phyloP scores from a whole-genome alignment of 2,888 invertebrate species.

The Acanthococcus lagerstroemiae region DNA sequence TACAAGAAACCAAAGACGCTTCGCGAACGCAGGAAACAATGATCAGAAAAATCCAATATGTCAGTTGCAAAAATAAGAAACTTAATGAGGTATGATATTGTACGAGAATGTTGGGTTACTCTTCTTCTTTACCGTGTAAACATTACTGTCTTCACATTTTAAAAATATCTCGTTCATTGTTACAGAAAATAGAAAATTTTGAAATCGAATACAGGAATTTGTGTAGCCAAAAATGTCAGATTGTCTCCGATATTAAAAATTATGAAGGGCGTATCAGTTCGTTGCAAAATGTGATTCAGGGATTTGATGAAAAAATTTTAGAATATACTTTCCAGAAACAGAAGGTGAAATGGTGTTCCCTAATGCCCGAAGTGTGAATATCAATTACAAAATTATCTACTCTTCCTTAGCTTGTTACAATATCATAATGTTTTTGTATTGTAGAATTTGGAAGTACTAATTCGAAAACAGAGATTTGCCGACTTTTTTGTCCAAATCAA shows the following conservation, averaged over 20 bases:
- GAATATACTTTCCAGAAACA: constrained; percentile 3
- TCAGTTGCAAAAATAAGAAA: constrained; percentile 50
- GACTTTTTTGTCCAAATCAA: constrained; percentile 48
- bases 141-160: background rate
- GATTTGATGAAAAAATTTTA: constrained; percentile 8
- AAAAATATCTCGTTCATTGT: background rate
- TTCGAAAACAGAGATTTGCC: constrained; percentile 60
- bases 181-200: background rate
- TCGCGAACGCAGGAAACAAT: constrained; percentile 38
- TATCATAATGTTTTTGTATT: constrained; percentile 31
- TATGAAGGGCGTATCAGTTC: background rate
- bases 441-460: constrained; percentile 51
- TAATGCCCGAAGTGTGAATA: background rate
- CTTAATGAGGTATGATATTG: constrained; percentile 43
- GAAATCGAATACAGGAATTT: background rate
- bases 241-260: background rate
- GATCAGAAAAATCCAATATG: constrained; percentile 50
- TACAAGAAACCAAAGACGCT: constrained; percentile 41
- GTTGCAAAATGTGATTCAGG: background rate
- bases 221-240: background rate
- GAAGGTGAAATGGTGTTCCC: background rate
- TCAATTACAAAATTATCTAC: background rate
- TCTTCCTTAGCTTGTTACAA: constrained; percentile 24
- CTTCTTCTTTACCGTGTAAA: background rate
- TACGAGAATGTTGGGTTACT: background rate